Base-by-base conservation (phyloP, 1,140 invertebrate species). In the Dryas iulia region DNA sequence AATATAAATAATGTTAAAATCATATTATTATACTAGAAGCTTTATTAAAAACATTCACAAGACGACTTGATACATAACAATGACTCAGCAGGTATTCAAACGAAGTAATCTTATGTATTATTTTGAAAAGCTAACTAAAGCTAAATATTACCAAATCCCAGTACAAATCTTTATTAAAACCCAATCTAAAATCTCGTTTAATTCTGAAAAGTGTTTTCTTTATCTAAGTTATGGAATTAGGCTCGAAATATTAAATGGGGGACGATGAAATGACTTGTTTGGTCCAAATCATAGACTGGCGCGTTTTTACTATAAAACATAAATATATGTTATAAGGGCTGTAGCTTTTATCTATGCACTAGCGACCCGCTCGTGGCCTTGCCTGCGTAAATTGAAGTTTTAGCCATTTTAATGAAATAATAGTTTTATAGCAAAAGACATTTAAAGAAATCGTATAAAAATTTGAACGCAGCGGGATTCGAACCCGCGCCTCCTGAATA, bases 211-310 rank as follows among this genome's bases (percentile, higher is more conserved):
- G 31, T 62, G 39, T 53, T 62, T 62, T 53, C 60, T 53, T 62
- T 53, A 62, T 53, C 39, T 30, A 47, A 62, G 60, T 62, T 53
- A 24, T 62, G 33, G 39, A 62, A 62, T 62, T 53, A 31, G 60
- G 47, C 39, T 62, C 39, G 24, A n/a, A n/a, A 62, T 62, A 53
- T 53, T 62, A 53, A 62, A 62, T 28, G 60, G 25, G 39, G 47
- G 53, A 62, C 39, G 47, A 62, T 62, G 25, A 62, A 53, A 62
- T 62, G 18, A 47, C 39, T 52, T 61, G 35, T n/a, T 28, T 30
- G 25, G 60, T 23, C 12, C 26, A 62, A 28, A n/a, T 26, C 10
- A 26, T 12, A 24, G 47, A 18, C 24, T 0, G 24, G 10, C 0
- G 53, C 53, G 53, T 56, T 56, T 56, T 25, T 2, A 6, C 11